Conservation (phyloP, 2,113 vertebrate genomes). For the Telmatochromis sp. region DNA sequence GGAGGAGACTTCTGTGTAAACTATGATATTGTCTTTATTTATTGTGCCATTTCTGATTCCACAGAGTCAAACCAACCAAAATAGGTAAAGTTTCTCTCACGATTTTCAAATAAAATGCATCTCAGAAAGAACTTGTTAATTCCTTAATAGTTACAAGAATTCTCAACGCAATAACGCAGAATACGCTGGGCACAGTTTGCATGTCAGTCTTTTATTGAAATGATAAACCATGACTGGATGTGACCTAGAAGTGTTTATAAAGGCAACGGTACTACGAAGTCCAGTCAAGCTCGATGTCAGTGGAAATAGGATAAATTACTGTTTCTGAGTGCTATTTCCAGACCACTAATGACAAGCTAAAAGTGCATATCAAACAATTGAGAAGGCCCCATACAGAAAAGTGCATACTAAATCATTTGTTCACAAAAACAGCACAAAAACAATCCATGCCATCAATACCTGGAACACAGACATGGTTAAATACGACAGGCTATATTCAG, state of each 20-base stretch:
- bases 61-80: slow-evolving; percentile 27
- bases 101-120: slow-evolving; percentile 55
- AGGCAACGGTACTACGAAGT: background rate
- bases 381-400: background rate
- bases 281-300: background rate
- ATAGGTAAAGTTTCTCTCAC: slow-evolving; percentile 16
- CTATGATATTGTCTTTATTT: slow-evolving; percentile 50
- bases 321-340: background rate
- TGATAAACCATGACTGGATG: background rate
- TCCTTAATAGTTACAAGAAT: background rate
- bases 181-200: rapidly evolving
- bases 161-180: background rate
- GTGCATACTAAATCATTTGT: background rate
- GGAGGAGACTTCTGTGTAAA: slow-evolving; percentile 6
- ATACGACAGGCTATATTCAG: background rate
- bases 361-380: slow-evolving; percentile 17
- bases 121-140: background rate
- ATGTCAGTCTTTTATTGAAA: background rate
- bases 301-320: background rate
- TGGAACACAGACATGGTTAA: background rate
- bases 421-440: background rate
- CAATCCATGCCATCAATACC: background rate
- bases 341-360: background rate
- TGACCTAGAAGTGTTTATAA: background rate
- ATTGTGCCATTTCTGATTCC: slow-evolving; percentile 37